Evolutionary conservation across 2,888 invertebrate species (phyloP).

Genomic region (Rotaria sp.): DNA sequence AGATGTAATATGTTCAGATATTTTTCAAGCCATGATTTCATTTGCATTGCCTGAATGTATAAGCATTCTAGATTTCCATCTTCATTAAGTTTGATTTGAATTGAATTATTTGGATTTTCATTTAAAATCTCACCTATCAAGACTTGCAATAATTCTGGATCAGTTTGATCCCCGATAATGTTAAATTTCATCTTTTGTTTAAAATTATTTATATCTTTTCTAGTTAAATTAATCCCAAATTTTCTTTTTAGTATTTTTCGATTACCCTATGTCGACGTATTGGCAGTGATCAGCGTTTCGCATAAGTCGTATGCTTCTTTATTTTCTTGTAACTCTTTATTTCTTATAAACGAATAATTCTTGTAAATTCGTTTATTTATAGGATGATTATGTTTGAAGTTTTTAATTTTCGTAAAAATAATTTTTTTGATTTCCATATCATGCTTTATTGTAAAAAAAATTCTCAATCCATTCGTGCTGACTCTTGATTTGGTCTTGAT

Average conservation of each 20-base stretch:
- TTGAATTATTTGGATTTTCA: neutral
- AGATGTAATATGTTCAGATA: too few relatives aligned
- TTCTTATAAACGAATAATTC: neutral
- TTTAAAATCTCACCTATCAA: neutral
- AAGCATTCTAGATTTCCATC: too few relatives aligned
- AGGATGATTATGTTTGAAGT: neutral
- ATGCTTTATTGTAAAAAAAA: neutral
- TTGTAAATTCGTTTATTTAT: too few relatives aligned
- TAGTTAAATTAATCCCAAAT: neutral
- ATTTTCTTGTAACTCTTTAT: neutral
- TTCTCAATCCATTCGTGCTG: neutral
- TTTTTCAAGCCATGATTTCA: too few relatives aligned
- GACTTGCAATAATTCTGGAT: neutral
- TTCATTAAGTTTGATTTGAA: neutral
- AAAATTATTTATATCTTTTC: neutral
- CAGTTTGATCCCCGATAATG: too few relatives aligned
- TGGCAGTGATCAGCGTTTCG: neutral
- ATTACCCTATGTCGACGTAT: neutral
- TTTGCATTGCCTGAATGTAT: too few relatives aligned
- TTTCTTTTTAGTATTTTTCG: neutral
- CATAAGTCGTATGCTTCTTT: neutral
- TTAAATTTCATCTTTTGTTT: neutral
- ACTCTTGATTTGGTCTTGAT: conserved; percentile 5
- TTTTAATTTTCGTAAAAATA: neutral
- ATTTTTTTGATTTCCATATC: neutral